These are phyloP conservation scores for Drosophila suzukii DNA, from an alignment of 1,140 invertebrate species.

Conservation along the genomic window DNA sequence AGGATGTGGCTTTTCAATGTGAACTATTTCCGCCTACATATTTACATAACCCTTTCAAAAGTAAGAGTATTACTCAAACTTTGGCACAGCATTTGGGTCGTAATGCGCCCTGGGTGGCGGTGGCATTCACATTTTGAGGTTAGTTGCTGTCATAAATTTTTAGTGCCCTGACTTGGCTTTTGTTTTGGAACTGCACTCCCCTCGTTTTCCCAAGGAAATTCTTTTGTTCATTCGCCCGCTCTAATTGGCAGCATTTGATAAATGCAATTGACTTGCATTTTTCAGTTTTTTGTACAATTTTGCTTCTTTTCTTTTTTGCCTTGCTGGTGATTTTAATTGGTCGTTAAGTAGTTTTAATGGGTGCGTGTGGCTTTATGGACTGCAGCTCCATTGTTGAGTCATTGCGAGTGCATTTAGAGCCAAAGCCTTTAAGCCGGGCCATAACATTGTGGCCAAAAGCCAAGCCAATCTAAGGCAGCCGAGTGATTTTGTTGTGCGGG, in stretches of 20 bases:
- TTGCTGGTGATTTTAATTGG: constrained; percentile 66
- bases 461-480: constrained; percentile 38
- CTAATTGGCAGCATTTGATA: constrained; percentile 81
- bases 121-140: constrained; percentile 71
- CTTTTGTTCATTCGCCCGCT: constrained; percentile 41
- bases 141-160: constrained; percentile 83
- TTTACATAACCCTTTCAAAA: background rate
- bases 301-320: constrained; percentile 14
- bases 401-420: constrained; percentile 7
- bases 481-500: constrained; percentile 7
- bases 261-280: constrained; percentile 69
- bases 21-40: background rate
- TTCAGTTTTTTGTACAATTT: constrained; percentile 24
- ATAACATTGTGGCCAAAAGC: constrained; percentile 41
- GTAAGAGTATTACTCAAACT: constrained; percentile 41
- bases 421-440: constrained; percentile 21
- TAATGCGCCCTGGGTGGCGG: constrained; percentile 59
- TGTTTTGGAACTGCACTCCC: constrained; percentile 31
- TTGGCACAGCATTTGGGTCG: constrained; percentile 51
- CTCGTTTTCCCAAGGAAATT: constrained; percentile 24
- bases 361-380: constrained; percentile 32
- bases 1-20: background rate
- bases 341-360: constrained; percentile 75
- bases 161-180: constrained; percentile 63
- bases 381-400: constrained; percentile 40